phyloP scores from a whole-genome alignment of 2,888 invertebrate species.

The Andrena dorsata region DNA sequence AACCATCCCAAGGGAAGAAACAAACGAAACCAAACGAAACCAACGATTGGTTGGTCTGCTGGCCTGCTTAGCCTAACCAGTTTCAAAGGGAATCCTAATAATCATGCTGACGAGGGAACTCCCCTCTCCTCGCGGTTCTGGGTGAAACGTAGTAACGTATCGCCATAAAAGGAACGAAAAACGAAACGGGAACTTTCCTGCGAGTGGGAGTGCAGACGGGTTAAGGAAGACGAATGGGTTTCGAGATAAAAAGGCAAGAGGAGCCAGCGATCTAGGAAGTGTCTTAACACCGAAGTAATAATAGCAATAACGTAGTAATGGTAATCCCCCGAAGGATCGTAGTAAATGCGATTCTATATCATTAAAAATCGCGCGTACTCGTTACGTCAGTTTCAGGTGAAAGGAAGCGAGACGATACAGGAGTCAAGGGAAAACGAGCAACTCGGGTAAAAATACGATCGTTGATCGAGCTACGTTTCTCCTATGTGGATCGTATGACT shows the following conservation, averaged over 20 bases:
- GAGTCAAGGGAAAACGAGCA: slow-evolving; percentile 41
- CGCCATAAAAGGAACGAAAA: slow-evolving; percentile 32
- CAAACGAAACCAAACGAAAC: too few relatives aligned
- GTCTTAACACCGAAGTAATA: neutral
- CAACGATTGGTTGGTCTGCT: too few relatives aligned
- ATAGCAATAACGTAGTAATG: slow-evolving; percentile 2
- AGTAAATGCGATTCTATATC: slow-evolving; percentile 5
- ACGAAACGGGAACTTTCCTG: slow-evolving; percentile 18
- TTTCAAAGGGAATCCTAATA: slow-evolving; percentile 13
- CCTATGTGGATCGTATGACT: neutral
- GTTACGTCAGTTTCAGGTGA: slow-evolving; percentile 43
- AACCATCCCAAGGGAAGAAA: too few relatives aligned
- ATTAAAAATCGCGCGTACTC: slow-evolving; percentile 23
- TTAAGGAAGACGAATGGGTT: slow-evolving; percentile 2
- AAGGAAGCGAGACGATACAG: slow-evolving; percentile 31
- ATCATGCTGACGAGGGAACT: neutral
- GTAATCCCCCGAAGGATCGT: neutral
- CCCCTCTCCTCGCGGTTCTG: neutral
- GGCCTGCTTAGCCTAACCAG: neutral
- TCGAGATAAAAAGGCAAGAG: neutral
- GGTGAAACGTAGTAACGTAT: slow-evolving; percentile 22
- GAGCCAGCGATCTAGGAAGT: slow-evolving; percentile 2
- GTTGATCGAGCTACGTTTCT: slow-evolving; percentile 22
- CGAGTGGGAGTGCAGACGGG: neutral
- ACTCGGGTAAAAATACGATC: slow-evolving; percentile 24